Evolutionary conservation across 2,888 invertebrate genomes (phyloP), one percentile per base, ranked within the genome.

Genomic region (Acrobasis suavella): DNA sequence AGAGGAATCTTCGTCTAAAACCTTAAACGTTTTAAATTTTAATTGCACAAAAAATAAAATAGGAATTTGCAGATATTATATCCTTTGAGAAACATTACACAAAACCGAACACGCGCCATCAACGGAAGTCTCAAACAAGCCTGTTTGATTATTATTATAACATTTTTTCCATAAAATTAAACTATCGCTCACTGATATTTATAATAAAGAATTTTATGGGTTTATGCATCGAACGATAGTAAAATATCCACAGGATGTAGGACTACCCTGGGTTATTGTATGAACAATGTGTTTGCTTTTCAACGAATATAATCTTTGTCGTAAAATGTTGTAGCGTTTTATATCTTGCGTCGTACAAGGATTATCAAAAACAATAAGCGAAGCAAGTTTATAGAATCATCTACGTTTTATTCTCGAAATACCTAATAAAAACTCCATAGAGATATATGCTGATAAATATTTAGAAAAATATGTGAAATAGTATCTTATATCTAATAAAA

Each of bases 171-270:
- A 85, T 86, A 89, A 89, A 87, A 86, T 83, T 79, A 76, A 75
- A 84, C 78, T 78, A 80, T 79, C 75, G 77, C 73, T 81, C 78
- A 77, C 75, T 56, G 80, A 83, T 86, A 89, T 85, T 85, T 82
- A 88, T 89, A 89, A 89, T 89, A 90, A 89, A 89, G 81, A 81
- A 68, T 86, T 90, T 90, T 90, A 91, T 77, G 90, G 83, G 80
- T 82, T 82, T 78, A 78, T 77, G 78, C 85, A 90, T 89, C 86
- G 91, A 89, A 87, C 81, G 74, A 69, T 77, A 78, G 73, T 78
- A 78, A 83, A 84, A 81, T 82, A 80, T 76, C 69, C 71, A 81
- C 88, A 87, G 87, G 87, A 85, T 86, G 83, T 83, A 83, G 84
- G 83, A 83, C 80, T 75, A 80, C 69, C 58, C 17, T 65, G 66